These are phyloP conservation scores for Orgyia antiqua DNA, from an alignment of 2,888 invertebrate genomes.

Conservation along the genomic window DNA sequence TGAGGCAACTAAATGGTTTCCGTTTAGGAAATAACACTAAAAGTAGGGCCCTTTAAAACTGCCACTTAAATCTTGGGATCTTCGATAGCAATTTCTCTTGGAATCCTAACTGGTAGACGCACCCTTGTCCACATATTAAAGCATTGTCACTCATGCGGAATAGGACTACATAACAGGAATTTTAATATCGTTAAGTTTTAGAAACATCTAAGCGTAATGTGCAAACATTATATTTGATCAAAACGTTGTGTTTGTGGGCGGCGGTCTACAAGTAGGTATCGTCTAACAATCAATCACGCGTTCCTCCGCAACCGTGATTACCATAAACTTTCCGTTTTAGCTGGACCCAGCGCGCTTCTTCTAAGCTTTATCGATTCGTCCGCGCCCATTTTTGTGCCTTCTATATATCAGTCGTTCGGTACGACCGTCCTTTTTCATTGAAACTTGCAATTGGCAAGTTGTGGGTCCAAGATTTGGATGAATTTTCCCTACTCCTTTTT, in stretches of 20 bases:
- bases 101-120: conserved; percentile 52
- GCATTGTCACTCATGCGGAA: conserved; percentile 38
- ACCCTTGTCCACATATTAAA: conserved; percentile 56
- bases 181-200: too few species aligned
- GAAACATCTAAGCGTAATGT: too few species aligned
- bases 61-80: conserved; percentile 75
- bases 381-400: conserved; percentile 60
- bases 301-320: conserved; percentile 67
- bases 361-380: conserved; percentile 70
- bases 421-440: conserved; percentile 64
- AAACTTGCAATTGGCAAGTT: conserved; percentile 66
- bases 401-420: conserved; percentile 52
- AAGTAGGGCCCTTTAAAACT: conserved; percentile 76
- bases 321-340: conserved; percentile 75
- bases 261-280: conserved; percentile 37
- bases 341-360: conserved; percentile 62
- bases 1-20: conserved; percentile 72
- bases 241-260: conserved; percentile 16
- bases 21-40: conserved; percentile 76
- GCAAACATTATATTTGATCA: too few species aligned
- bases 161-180: conserved; percentile 23
- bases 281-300: conserved; percentile 71
- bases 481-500: conserved; percentile 45
- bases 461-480: conserved; percentile 47
- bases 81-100: conserved; percentile 72